Base-by-base conservation (phyloP, 2,888 invertebrate species). In the Cephus rjabovi region DNA sequence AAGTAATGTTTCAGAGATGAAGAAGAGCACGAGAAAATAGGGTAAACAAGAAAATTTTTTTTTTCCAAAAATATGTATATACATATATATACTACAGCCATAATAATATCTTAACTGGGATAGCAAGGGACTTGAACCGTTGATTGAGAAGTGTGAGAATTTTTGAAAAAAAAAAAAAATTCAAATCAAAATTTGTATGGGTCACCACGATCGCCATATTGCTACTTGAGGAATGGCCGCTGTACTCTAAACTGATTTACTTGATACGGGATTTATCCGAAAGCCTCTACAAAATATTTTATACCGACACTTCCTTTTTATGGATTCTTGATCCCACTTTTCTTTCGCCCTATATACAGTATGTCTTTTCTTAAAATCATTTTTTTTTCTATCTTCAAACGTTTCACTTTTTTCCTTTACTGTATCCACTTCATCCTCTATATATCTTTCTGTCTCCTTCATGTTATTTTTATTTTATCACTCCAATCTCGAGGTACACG, bases 381-480 rank as follows among this genome's bases (percentile, higher is more conserved):
- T 56, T 15, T 15, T 15, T 15, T 23, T 9, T 23, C 6, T 69
- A 6, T 35, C 35, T 15, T 23, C 74, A 23, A 30, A n/a, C 56
- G 9, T 69, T 56, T 76, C 56, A 56, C 56, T 56, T 23, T 23
- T 15, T 2, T 56, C 9, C 6, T 1, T 56, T 2, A 23, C 56
- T 23, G 23, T 23, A 56, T 15, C 56, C 56, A 15, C 56, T 15
- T 40, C 40, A 6, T 40, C 15, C 15, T 23, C 56, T 56, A 9
- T 56, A 23, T 23, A 56, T 23, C 23, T 56, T 23, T 56, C 56
- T 23, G 9, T 23, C 56, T 56, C 75, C 75, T 69, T 69, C 77
- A 56, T 73, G 76, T 74, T 77, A 34, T 73, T 80, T 81, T 81
- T 76, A 83, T 80, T 83, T 81, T 79, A 83, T 83, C 76, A 79